Base-by-base conservation (phyloP, 2,113 vertebrate species). In the Coregonus clupeaformis region DNA sequence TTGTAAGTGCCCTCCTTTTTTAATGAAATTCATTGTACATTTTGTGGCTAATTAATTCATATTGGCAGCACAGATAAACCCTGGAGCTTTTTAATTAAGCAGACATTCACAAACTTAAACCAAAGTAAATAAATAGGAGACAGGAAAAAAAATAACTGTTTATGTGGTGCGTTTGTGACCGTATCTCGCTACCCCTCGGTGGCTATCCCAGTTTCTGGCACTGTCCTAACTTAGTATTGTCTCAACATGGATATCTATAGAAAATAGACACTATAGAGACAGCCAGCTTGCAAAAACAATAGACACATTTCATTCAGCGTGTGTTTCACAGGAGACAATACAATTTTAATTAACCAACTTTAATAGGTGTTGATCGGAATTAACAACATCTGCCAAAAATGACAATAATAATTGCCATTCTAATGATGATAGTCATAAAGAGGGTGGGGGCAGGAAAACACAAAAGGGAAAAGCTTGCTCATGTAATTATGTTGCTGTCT, bases 21-120 rank as follows among this genome's bases (percentile, higher is more conserved):
- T 85, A 84, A 85, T 88, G 81, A 90, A 86, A 90, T 90, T 83
- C 82, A 84, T 76, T 88, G 82, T 86, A 75, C 87, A 91, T 80
- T 84, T 78, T 83, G 80, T 84, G 80, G 84, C 85, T 82, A 90
- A 88, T 88, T 87, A 90, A 88, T 79, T 70, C 4, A 70, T 67
- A 65, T 67, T 80, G 85, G 81, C 80, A 88, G 80, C 85, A 82
- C 71, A 90, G 81, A 30, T 87, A 85, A 90, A 81, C 72, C 73
- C 82, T 29, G 3, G 77, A 75, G 76, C 72, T 42, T 90, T 91
- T 88, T 80, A 88, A 83, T 89, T 82, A 88, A 72, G 32, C 75
- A 77, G 76, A 82, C 84, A 77, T 77, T 68, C 75, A 72, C 30
- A 77, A 65, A 64, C 82, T 32, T 67, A 6, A 87, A 82, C 30